These are phyloP conservation scores for Piliocolobus tephrosceles DNA, from an alignment of 2,113 vertebrate species.

Conservation along the genomic window DNA sequence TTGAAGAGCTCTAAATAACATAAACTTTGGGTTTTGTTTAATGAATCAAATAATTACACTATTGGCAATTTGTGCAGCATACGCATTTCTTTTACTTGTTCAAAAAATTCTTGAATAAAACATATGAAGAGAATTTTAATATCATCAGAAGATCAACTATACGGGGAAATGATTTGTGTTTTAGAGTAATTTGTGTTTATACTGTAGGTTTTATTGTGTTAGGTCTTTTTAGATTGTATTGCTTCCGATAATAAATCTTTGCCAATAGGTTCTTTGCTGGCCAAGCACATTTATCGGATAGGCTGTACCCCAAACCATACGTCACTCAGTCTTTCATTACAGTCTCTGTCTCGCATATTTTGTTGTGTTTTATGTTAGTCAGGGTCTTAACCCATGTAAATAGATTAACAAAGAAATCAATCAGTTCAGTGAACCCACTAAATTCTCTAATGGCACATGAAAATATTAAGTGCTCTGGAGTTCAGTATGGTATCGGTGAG, in stretches of 20 bases:
- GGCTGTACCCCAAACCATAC: conserved; percentile 52
- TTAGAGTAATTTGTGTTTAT: conserved; percentile 25
- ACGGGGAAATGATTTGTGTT: background rate
- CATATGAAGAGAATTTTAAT: conserved; percentile 34
- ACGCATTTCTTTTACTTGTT: background rate
- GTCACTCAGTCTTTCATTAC: conserved; percentile 55
- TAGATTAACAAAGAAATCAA: conserved; percentile 68
- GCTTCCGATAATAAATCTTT: conserved; percentile 65
- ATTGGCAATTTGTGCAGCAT: background rate
- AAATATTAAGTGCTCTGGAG: conserved; percentile 43
- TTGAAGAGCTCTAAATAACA: background rate
- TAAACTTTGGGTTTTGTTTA: background rate
- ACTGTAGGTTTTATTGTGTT: background rate
- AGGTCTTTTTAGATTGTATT: conserved; percentile 47
- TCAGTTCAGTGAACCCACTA: conserved; percentile 60
- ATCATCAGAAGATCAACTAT: background rate
- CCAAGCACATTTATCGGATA: conserved; percentile 62
- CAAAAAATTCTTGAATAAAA: conserved; percentile 12
- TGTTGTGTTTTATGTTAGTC: conserved; percentile 60
- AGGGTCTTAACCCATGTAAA: conserved; percentile 64
- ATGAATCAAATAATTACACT: background rate
- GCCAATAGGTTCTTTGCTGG: conserved; percentile 43
- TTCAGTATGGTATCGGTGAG: conserved; percentile 36
- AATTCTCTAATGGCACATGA: conserved; percentile 43
- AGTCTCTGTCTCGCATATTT: conserved; percentile 44